Base-by-base conservation (phyloP, 1,140 invertebrate genomes). In the Eueides isabella region DNA sequence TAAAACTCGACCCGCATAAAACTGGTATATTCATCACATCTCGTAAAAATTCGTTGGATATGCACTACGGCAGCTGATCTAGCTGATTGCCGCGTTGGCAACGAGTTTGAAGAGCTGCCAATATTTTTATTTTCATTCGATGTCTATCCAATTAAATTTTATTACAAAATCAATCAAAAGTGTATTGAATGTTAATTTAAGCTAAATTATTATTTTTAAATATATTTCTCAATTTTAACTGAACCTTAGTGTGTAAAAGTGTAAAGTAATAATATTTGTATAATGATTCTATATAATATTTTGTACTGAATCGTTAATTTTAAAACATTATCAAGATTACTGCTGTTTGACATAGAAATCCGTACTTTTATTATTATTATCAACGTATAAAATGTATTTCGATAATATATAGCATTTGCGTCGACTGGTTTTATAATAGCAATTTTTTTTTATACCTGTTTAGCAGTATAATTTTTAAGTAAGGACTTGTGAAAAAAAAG, bases 21-120 rank as follows among this genome's bases (percentile, higher is more conserved):
- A 69, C 48, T 69, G 33, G 31, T 30, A 62, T 67, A 67, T 68
- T 63, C 68, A 63, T 70, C 68, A 41, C 33, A 70, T 62, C 19
- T 62, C 23, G 68, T 62, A 63, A 38, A 70, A 41, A 62, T 62
- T 35, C 68, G 48, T 26, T 33, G 33, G 23, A 29, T 41, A 70
- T 70, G 68, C 68, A 70, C 23, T 63, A 33, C 66, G 31, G 28
- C 55, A 70, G 68, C 68, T 70, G 68, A 70, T 70, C 33, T 70
- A 41, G 55, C 61, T 70, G 68, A 70, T 70, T 70, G 68, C 48
- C 61, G 68, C 44, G 68, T 70, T 70, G 68, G 68, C 68, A 70
- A 70, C 68, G 61, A 41, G 33, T 70, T 70, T 70, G 68, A 70
- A 70, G 68, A 70, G 68, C 68, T 70, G 68, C 68, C 68, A 70